Evolutionary conservation across 2,888 invertebrate genomes (phyloP).

Genomic region (Nasonovia ribisnigri): DNA sequence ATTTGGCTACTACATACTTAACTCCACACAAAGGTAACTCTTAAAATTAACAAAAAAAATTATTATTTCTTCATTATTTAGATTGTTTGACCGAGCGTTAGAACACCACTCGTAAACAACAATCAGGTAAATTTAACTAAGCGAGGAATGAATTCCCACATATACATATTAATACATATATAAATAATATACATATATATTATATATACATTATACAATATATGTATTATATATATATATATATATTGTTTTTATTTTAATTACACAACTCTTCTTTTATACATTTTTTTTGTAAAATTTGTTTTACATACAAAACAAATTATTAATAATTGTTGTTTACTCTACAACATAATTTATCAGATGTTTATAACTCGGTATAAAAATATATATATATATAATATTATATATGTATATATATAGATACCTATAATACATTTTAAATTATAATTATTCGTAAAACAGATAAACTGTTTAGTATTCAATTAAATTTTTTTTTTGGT

Average conservation of each 20-base stretch:
- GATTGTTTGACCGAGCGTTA: constrained; percentile 35
- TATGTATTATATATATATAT: background rate
- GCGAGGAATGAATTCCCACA: constrained; percentile 65
- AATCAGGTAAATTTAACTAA: constrained; percentile 59
- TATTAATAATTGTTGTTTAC: background rate
- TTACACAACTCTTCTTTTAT: constrained; percentile 41
- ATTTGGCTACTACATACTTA: constrained; percentile 62
- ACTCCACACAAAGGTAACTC: constrained; percentile 54
- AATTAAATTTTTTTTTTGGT: background rate
- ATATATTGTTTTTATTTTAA: background rate
- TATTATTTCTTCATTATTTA: constrained; percentile 44
- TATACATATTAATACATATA: constrained; percentile 14
- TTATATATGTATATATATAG: background rate
- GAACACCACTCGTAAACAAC: background rate
- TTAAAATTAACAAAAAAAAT: constrained; percentile 57
- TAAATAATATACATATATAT: background rate
- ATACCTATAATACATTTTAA: background rate
- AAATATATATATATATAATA: constrained; percentile 36
- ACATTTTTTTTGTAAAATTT: constrained; percentile 22
- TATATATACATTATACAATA: constrained; percentile 13
- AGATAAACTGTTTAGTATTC: background rate
- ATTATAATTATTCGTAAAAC: background rate
- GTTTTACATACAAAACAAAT: constrained; percentile 13
- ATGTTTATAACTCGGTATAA: constrained; percentile 25
- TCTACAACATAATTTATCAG: constrained; percentile 24